Conservation (phyloP, 1,140 invertebrate species). For the Harpegnathos saltator region DNA sequence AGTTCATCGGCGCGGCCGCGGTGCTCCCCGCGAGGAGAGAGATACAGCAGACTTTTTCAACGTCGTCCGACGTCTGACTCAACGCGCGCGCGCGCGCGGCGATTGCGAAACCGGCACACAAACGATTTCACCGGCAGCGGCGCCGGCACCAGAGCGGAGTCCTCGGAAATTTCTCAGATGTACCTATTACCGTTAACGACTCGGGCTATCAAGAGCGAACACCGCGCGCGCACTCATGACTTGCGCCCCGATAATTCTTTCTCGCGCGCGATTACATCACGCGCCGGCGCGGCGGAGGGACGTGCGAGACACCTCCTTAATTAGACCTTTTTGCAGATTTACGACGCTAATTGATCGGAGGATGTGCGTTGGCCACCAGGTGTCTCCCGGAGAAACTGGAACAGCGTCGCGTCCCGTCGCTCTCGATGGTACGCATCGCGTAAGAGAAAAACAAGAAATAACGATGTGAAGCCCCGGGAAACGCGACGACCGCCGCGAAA, state of each 20-base stretch:
- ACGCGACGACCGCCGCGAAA: no score
- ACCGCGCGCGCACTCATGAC: background rate
- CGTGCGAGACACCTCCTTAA: background rate
- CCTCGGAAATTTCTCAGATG: constrained; percentile 39
- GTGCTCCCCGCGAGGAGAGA: background rate
- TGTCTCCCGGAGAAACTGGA: background rate
- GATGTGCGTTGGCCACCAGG: background rate
- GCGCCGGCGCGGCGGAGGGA: no score
- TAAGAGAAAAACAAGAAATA: no score
- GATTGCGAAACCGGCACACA: constrained; percentile 56
- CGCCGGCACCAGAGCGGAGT: background rate
- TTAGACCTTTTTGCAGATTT: background rate
- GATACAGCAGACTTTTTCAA: constrained; percentile 56
- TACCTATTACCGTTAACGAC: constrained; percentile 40
- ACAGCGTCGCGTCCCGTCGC: no score
- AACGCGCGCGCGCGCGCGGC: constrained; percentile 33
- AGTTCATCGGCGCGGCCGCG: constrained; percentile 45
- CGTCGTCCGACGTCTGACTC: constrained; percentile 46
- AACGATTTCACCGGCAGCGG: constrained; percentile 59
- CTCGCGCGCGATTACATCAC: background rate
- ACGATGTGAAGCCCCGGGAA: no score
- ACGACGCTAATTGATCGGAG: no score
- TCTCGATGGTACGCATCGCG: no score
- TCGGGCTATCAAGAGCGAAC: constrained; percentile 36
- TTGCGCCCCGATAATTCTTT: constrained; percentile 2